Base-by-base conservation (phyloP, 2,113 vertebrate genomes). In the Petrocephalus microphthalmus region DNA sequence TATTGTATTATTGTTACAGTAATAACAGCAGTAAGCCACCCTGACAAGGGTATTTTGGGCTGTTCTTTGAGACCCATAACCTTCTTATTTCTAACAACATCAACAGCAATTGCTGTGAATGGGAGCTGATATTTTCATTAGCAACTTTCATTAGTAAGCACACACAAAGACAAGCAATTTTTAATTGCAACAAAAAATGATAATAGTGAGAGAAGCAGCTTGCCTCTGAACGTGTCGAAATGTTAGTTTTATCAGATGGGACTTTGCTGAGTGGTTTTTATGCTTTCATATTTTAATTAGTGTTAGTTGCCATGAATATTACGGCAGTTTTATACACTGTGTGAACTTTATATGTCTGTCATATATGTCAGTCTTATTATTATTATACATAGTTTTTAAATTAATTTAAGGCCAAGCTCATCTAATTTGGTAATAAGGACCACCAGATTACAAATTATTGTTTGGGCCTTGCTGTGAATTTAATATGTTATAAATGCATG, bases 1-100 rank as follows among this genome's bases (percentile, higher is more conserved):
- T 85, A 29, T 54, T 54, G 29, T 86, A 29, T 67, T 37, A 84
- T 82, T 81, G 84, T 87, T 87, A 82, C 87, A 90, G n/a, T 67
- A 67, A 64, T 29, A 25, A 64, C 25, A 60, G 57, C 57, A 64
- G 60, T 64, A 64, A n/a, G 22, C 8, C n/a, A 2, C 22, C 57
- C 52, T 7, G n/a, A 64, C 60, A 64, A 64, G 60, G 60, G 25
- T 25, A n/a, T 64, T 64, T 67, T 67, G 25, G n/a, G 60, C 29
- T 85, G 42, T 42, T 17, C 25, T 88, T 37, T n/a, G 13, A 42
- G 15, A 25, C 51, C 20, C 84, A 29, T 85, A 87, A 67, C 57
- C 25, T 85, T 84, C 10, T 84, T 25, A 53, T 86, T 86, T 42
- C 19, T 54, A 47, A 45, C 7, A 83, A 20, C 20, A 78, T 42